Percentiles rank a stretch among this genome's conserved stretches.
phyloP scores from a whole-genome alignment of 1,140 invertebrate species.

The Brachystomella parvula region DNA sequence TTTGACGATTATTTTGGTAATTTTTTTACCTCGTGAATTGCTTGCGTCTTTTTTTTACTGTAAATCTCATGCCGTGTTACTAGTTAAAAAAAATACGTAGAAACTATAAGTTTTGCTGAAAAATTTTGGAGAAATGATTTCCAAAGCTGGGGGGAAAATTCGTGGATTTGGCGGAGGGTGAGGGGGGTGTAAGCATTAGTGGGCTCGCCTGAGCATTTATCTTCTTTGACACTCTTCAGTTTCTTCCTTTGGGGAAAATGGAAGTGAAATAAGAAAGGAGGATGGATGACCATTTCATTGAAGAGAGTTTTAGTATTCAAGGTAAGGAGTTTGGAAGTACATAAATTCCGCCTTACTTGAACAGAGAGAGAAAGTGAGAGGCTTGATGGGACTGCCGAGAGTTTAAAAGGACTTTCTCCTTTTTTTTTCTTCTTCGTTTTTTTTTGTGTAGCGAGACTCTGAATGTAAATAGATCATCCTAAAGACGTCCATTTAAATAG shows the following conservation, averaged over 20 bases:
- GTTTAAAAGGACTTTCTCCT: conserved; percentile 7
- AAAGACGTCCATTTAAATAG: conserved; percentile 7
- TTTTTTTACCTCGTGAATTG: too few species aligned
- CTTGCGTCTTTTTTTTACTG: too few species aligned
- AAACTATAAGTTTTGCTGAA: too few species aligned
- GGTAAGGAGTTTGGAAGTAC: neutral
- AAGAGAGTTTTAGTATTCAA: conserved; percentile 6
- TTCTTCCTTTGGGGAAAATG: neutral
- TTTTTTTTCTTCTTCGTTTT: too few species aligned
- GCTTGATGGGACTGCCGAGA: neutral
- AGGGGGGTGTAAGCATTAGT: neutral
- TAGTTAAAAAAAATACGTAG: too few species aligned
- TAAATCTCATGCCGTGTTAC: too few species aligned
- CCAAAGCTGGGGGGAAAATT: neutral
- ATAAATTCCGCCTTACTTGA: neutral
- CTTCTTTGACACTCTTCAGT: neutral
- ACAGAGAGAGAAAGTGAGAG: too few species aligned
- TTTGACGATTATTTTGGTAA: too few species aligned
- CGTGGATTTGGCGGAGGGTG: neutral
- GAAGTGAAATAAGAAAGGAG: neutral
- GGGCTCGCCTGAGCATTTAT: too few species aligned
- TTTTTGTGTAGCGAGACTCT: neutral
- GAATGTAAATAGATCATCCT: neutral
- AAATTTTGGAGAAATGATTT: too few species aligned
- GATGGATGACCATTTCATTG: conserved; percentile 8